Base-by-base conservation (phyloP, 2,888 invertebrate species). In the Mechanitis messenoides region DNA sequence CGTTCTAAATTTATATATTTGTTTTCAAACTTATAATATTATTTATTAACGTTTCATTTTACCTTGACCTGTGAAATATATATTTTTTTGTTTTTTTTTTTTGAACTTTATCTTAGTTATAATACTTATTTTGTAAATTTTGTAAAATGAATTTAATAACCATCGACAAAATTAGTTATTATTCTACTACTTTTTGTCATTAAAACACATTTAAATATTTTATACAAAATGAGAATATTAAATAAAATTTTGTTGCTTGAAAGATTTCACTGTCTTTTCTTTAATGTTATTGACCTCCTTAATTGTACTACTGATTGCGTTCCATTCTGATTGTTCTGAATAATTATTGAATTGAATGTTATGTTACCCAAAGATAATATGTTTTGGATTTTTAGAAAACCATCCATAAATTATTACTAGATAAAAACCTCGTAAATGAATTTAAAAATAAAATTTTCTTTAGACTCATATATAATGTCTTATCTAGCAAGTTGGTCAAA, bases 211-310 rank as follows among this genome's bases (percentile, higher is more conserved):
- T 20, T 20, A 20, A 20, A 20, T 20, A 20, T 20, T 20, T 20
- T 20, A 20, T 20, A 20, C 20, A 20, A 20, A 20, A 20, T 20
- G 20, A 20, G 20, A 20, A 9, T 31, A 28, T 50, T 50, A 28
- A 50, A 31, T 31, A 50, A 31, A n/a, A 4, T 6, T 50, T 47
- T 47, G 4, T 47, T 9, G 28, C 9, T 47, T 31, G 31, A 31
- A 31, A 50, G 2, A 9, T 42, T 6, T 86, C 83, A 82, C 74
- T 72, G 68, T 72, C 69, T 69, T 77, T 75, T 76, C 78, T 81
- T 83, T 77, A 78, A 69, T 85, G 82, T 75, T 82, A 78, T 81
- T 82, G 85, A 83, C 86, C 69, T 74, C 61, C 70, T 79, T 84
- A 82, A 83, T 83, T 80, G 80, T 72, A 71, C 74, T 72, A 71